Evolutionary conservation across 2,888 invertebrate genomes (phyloP), one percentile per base, ranked within the genome.

Genomic region (Candidula unifasciata): DNA sequence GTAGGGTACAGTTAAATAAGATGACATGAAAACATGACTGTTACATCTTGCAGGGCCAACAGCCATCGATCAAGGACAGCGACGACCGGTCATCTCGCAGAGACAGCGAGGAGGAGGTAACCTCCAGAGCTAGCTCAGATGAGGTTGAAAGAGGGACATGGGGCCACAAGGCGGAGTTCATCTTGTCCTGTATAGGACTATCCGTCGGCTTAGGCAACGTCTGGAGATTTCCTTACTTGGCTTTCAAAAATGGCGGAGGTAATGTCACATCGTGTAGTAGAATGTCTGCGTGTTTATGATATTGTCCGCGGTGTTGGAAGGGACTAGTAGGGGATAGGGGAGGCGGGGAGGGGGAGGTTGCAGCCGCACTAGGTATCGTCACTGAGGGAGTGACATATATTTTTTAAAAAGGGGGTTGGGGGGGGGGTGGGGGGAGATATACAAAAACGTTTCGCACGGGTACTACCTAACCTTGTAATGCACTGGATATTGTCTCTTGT

Each of bases 171-270:
- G 80, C 76, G 5, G 82, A 86, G 85, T 86, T 85, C 77, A 54
- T 86, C 57, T 80, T 86, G 44, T 86, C 86, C 60, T 86, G 86
- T 27, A 73, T 86, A 27, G 86, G 86, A 1, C 68, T 86, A 27
- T 86, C 86, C 37, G 86, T 86, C 44, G 86, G 86, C 8, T 80
- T 86, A 66, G 86, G 86, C 54, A 86, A 86, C 30, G 86, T 86
- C 80, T 86, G 86, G 86, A 44, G 86, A 24, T 86, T 86, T 33
- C 86, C 86, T 24, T 85, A 83, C 52, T 82, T 85, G 30, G 86
- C 86, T 13, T 86, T 82, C 37, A 68, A 79, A 27, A 83, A 83
- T 44, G 83, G 83, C 16, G 83, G 86, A 82, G 86, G 86, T 86
- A n/a, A 37, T 24, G n/a, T 60, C 5, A 6, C 21, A 5, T n/a